These are phyloP conservation scores for Rhabdophis nuchalis DNA, from an alignment of 2,797 vertebrate genomes.

Conservation along the genomic window DNA sequence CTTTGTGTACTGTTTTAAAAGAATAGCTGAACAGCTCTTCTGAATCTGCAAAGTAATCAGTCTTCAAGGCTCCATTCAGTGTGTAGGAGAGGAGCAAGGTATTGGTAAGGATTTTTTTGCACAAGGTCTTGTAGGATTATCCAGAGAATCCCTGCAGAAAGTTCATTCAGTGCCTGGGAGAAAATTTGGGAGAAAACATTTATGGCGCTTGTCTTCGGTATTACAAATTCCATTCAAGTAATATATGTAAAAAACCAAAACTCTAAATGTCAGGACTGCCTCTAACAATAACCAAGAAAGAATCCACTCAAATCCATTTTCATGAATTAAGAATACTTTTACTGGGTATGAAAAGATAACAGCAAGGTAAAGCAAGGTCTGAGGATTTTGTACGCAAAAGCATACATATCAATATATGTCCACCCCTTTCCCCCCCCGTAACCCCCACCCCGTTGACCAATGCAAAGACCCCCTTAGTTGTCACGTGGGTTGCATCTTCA, in stretches of 20 bases:
- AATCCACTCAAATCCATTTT: no score
- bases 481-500: no score
- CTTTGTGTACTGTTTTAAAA: not conserved
- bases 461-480: no score
- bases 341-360: no score
- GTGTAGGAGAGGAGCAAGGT: not conserved
- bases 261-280: no score
- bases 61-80: not conserved
- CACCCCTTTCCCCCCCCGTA: no score
- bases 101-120: not conserved
- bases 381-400: no score
- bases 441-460: no score
- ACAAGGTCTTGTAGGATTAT: not conserved
- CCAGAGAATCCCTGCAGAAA: not conserved
- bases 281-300: no score
- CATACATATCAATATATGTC: no score
- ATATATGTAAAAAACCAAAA: not conserved
- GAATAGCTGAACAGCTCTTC: not conserved
- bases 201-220: not conserved
- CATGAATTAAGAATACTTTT: no score
- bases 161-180: not conserved
- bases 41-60: not conserved
- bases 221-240: not conserved
- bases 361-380: no score
- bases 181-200: not conserved